Conservation (phyloP, 1,140 invertebrate species). For the Lutraria rhynchaena region DNA sequence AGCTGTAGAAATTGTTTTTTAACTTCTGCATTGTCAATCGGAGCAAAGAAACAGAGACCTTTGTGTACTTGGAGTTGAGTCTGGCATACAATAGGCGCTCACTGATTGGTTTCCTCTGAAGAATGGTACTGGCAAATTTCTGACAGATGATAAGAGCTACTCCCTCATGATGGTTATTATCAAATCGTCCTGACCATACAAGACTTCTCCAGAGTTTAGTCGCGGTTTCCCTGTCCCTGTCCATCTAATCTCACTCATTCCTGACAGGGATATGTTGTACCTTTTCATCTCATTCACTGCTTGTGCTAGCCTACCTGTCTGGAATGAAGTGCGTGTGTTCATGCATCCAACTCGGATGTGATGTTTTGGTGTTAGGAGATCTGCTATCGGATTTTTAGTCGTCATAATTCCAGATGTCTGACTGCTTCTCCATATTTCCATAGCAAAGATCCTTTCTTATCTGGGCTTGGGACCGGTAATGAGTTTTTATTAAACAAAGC, state of each 20-base stretch:
- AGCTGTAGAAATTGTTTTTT: conserved; percentile 60
- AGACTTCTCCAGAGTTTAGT: too few species aligned
- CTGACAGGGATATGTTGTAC: conserved; percentile 31
- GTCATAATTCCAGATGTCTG: conserved; percentile 33
- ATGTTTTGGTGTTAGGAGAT: conserved; percentile 12
- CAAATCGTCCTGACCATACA: not conserved
- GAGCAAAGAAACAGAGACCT: conserved; percentile 30
- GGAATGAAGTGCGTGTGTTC: conserved; percentile 15
- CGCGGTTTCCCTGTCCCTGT: conserved; percentile 25
- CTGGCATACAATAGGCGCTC: conserved; percentile 29
- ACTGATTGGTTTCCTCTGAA: conserved; percentile 27
- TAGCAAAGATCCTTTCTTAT: too few species aligned
- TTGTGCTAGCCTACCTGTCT: conserved; percentile 47
- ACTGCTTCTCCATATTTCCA: too few species aligned
- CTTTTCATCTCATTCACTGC: not conserved
- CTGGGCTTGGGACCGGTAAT: too few species aligned
- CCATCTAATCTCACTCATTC: conserved; percentile 21
- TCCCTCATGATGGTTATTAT: conserved; percentile 13
- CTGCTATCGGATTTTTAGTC: not conserved
- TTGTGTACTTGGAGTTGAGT: conserved; percentile 38
- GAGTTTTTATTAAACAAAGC: too few species aligned
- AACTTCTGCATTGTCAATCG: conserved; percentile 38
- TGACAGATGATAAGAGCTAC: conserved; percentile 14
- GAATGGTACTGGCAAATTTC: not conserved
- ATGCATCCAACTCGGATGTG: conserved; percentile 19